phyloP scores from a whole-genome alignment of 1,140 invertebrate genomes.

The Marisa cornuarietis region DNA sequence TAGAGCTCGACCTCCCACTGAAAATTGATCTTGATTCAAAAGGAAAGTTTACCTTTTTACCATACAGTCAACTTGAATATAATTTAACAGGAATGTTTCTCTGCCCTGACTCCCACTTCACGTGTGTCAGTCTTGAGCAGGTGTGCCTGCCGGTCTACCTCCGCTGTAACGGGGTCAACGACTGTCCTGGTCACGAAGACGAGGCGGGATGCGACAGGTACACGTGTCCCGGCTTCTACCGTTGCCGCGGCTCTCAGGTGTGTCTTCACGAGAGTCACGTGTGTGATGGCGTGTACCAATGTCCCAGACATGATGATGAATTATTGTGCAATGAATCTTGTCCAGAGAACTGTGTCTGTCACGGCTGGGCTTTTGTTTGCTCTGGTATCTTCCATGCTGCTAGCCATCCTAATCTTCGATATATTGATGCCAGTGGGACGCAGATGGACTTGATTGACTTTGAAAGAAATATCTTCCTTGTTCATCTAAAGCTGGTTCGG shows the following conservation, averaged over 20 bases:
- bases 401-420: not conserved
- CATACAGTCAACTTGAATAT: not conserved
- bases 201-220: not conserved
- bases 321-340: constrained; percentile 44
- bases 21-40: not conserved
- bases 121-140: not conserved
- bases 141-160: constrained; percentile 1
- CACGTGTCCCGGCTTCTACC: constrained; percentile 10
- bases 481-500: not conserved
- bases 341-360: constrained; percentile 46
- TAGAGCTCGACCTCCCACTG: not conserved
- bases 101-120: constrained; percentile 5
- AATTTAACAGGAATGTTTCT: not conserved
- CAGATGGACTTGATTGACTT: not conserved
- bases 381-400: not conserved
- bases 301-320: constrained; percentile 18
- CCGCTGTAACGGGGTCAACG: not conserved
- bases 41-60: not conserved
- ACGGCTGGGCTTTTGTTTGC: not conserved
- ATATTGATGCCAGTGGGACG: not conserved
- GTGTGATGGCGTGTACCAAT: constrained; percentile 5
- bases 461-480: not conserved
- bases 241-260: constrained; percentile 6
- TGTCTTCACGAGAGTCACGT: constrained; percentile 7
- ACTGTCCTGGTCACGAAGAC: constrained; percentile 11